Evolutionary conservation across 2,113 vertebrate species (phyloP).

Genomic region (Neomonachus schauinslandi): DNA sequence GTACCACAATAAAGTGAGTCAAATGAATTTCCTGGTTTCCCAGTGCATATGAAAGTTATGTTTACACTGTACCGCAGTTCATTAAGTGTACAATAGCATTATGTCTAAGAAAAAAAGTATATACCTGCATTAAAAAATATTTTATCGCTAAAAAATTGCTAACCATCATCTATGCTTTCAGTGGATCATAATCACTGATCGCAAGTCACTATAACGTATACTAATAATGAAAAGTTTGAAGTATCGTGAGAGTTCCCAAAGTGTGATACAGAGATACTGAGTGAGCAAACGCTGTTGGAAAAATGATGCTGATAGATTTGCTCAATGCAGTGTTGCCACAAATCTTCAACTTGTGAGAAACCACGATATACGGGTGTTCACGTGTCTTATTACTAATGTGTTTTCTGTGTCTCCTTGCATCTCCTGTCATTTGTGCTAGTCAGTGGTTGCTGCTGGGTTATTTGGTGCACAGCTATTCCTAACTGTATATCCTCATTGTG

Average conservation of each 20-base stretch:
- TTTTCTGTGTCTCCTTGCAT: background rate
- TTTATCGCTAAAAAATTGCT: background rate
- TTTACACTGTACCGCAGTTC: background rate
- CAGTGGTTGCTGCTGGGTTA: background rate
- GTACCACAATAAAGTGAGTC: background rate
- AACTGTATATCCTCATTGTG: background rate
- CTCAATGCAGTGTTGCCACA: background rate
- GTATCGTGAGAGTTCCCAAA: background rate
- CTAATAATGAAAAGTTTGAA: background rate
- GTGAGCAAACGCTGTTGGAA: background rate
- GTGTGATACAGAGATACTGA: background rate
- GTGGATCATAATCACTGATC: background rate
- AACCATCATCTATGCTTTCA: background rate
- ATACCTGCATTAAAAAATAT: background rate
- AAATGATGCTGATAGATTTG: background rate
- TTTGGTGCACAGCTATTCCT: background rate
- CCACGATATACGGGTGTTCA: background rate
- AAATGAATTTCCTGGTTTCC: background rate
- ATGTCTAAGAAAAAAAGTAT: background rate
- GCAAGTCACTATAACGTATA: background rate
- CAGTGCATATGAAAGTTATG: background rate
- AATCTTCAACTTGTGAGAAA: background rate
- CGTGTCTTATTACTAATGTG: background rate
- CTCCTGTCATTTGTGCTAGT: background rate
- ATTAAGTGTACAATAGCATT: background rate